These are phyloP conservation scores for Lordiphosa clarofinis DNA, from an alignment of 1,140 invertebrate genomes.

Conservation along the genomic window DNA sequence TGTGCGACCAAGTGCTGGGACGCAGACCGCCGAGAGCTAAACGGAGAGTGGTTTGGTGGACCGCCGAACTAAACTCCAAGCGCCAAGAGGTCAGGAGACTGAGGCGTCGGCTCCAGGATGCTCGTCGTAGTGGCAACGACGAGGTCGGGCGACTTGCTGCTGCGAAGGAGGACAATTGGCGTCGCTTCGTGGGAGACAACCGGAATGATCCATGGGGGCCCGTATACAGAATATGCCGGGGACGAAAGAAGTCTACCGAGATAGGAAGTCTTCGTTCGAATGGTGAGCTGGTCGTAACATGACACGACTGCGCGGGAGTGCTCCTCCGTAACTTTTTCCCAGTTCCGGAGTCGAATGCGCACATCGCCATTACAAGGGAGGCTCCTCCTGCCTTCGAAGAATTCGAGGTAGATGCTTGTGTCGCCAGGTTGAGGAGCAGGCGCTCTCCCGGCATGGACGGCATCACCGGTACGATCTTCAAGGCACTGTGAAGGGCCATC, in stretches of 20 bases:
- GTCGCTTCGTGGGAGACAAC: conserved; percentile 23
- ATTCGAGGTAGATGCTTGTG: conserved; percentile 11
- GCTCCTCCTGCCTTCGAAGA: conserved; percentile 6
- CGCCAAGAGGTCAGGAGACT: too few species aligned
- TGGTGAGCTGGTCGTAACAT: conserved; percentile 13
- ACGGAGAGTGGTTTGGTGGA: too few species aligned
- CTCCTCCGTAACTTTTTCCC: conserved; percentile 4
- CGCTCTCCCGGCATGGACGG: conserved; percentile 21
- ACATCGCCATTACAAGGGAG: conserved; percentile 1
- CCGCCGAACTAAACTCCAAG: too few species aligned
- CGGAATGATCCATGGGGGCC: conserved; percentile 23
- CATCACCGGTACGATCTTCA: conserved; percentile 22
- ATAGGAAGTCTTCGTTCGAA: conserved; percentile 12
- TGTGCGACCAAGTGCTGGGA: too few species aligned
- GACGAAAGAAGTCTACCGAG: conserved; percentile 2
- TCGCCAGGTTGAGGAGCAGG: conserved; percentile 21
- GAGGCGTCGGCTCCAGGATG: too few species aligned
- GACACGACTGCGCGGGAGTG: conserved; percentile 18
- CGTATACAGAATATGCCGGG: conserved; percentile 27
- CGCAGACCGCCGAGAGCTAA: too few species aligned
- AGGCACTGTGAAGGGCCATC: conserved; percentile 15
- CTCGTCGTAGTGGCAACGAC: too few species aligned
- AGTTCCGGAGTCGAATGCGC: conserved; percentile 11
- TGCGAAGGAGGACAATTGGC: conserved; percentile 18
- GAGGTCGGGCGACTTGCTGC: too few species aligned